Percentiles rank a stretch among this genome's conserved stretches.
Evolutionary conservation across 2,797 vertebrate species (phyloP).

Genomic region (Alectoris magna): DNA sequence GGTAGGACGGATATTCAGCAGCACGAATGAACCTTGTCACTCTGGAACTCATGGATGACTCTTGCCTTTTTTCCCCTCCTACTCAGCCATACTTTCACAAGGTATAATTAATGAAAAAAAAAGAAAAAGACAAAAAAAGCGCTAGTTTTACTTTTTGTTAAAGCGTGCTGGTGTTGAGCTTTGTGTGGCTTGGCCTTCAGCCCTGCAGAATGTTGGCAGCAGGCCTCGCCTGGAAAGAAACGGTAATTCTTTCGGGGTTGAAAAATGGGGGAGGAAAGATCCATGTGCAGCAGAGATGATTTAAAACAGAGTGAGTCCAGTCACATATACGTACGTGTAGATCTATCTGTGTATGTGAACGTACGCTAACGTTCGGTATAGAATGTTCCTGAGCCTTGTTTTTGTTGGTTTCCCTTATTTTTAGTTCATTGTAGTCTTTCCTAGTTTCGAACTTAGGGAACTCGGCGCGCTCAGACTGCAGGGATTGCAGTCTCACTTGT

Average conservation of each 20-base stretch:
- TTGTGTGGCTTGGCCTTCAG: constrained; percentile 63
- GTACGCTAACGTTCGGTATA: background rate
- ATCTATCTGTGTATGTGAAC: background rate
- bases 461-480: background rate
- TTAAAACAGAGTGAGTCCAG: constrained; percentile 10
- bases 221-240: constrained; percentile 68
- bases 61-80: background rate
- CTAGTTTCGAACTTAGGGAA: background rate
- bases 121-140: background rate
- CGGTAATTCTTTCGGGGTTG: constrained; percentile 63
- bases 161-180: constrained; percentile 58
- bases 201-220: constrained; percentile 64
- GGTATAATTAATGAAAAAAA: constrained; percentile 51
- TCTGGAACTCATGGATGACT: constrained; percentile 52
- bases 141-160: constrained; percentile 58
- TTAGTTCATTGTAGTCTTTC: background rate
- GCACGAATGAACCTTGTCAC: background rate
- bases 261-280: constrained; percentile 44
- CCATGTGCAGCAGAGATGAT: background rate
- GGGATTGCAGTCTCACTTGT: too few species aligned
- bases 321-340: too few species aligned
- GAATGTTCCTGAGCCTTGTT: background rate
- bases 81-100: constrained; percentile 24
- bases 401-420: background rate
- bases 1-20: background rate